These are phyloP conservation scores for Heliopora coerulea DNA, from an alignment of 92 coral and sea anemone genomes.

Conservation along the genomic window DNA sequence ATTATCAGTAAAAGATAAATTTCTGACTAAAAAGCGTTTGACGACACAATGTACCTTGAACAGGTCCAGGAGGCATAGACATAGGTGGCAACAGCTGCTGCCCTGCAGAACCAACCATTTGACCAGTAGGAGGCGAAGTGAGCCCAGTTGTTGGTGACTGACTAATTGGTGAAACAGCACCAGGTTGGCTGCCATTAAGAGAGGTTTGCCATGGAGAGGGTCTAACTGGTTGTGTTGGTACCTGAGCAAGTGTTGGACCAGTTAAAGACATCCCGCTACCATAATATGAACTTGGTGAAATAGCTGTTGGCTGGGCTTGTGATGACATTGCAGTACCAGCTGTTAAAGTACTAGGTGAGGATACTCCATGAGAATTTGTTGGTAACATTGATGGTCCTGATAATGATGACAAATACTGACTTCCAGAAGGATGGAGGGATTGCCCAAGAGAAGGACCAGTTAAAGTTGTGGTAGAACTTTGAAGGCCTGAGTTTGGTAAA, in stretches of 20 bases:
- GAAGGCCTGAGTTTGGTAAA: not conserved
- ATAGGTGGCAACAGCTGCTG: slow-evolving; percentile 25
- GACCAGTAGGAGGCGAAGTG: slow-evolving; percentile 24
- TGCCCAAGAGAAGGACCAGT: slow-evolving; percentile 4
- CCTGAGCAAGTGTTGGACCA: not conserved
- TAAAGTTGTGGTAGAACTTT: slow-evolving; percentile 7
- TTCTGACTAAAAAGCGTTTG: too few species aligned
- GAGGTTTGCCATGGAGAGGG: slow-evolving; percentile 31
- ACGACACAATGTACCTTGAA: slow-evolving; percentile 1
- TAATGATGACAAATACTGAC: not conserved
- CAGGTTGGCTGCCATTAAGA: slow-evolving; percentile 3
- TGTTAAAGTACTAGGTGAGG: not conserved
- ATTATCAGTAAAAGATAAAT: too few species aligned
- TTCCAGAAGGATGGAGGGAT: not conserved
- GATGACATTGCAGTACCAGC: not conserved
- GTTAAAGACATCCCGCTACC: too few species aligned
- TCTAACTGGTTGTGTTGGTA: slow-evolving; percentile 7
- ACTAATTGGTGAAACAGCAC: slow-evolving; percentile 7
- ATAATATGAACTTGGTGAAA: not conserved
- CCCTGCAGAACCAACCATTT: slow-evolving; percentile 29
- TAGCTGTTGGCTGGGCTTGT: not conserved
- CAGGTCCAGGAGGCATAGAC: slow-evolving; percentile 1
- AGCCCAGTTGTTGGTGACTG: slow-evolving; percentile 3
- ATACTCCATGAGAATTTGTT: not conserved
- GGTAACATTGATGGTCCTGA: slow-evolving; percentile 5